Conservation (phyloP, 2,113 vertebrate species). For the Macrotis lagotis region DNA sequence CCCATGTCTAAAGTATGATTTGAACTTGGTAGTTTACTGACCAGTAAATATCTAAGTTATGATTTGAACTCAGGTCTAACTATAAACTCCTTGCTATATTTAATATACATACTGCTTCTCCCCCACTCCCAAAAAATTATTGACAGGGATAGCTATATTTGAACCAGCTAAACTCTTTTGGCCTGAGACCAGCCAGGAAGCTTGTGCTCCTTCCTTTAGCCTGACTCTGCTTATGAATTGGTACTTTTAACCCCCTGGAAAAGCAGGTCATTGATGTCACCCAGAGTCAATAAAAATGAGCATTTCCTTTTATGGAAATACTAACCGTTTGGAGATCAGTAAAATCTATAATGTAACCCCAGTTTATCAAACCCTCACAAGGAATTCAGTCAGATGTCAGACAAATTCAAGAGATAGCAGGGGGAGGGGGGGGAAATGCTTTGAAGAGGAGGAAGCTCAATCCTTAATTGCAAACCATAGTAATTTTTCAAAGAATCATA, state of each 20-base stretch:
- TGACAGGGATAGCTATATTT: neutral
- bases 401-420: neutral
- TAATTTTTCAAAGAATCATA: constrained; percentile 26
- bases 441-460: constrained; percentile 10
- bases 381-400: neutral
- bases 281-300: constrained; percentile 36
- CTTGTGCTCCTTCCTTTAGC: neutral
- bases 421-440: too few species aligned
- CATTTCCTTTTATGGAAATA: neutral
- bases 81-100: neutral
- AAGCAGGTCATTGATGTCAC: neutral
- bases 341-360: constrained; percentile 21
- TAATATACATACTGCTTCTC: neutral
- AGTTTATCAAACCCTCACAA: neutral
- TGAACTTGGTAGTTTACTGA: too few species aligned
- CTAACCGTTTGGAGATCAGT: neutral
- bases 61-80: neutral
- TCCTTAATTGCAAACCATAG: neutral
- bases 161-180: neutral
- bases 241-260: constrained; percentile 35
- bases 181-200: neutral
- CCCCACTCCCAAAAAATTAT: neutral
- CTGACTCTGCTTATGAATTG: constrained; percentile 25
- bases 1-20: too few species aligned
- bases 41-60: neutral